Evolutionary conservation across 2,888 invertebrate genomes (phyloP).

Genomic region (Oligia fasciuncula): DNA sequence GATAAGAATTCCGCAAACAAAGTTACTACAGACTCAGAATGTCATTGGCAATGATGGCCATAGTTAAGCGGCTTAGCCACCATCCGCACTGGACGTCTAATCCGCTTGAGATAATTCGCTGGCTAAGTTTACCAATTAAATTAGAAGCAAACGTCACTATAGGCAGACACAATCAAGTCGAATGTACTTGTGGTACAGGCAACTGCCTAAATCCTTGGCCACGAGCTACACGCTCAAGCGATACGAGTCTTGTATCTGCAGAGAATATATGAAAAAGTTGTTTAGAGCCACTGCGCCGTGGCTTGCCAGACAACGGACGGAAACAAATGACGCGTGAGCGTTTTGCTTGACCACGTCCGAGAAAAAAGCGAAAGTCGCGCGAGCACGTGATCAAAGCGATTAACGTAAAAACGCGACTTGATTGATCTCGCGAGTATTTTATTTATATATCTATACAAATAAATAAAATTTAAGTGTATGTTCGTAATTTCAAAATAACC

Average conservation of each 20-base stretch:
- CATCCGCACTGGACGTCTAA: background rate
- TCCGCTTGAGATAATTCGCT: background rate
- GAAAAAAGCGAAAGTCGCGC: background rate
- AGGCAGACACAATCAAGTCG: background rate
- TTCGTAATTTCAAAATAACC: too few relatives aligned
- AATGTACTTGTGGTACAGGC: background rate
- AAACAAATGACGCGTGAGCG: background rate
- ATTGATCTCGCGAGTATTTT: background rate
- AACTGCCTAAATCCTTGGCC: background rate
- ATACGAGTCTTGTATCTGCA: background rate
- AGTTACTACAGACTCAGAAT: background rate
- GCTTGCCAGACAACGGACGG: background rate
- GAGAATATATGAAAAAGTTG: background rate
- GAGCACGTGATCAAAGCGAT: background rate
- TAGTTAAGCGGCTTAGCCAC: background rate
- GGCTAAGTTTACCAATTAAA: background rate
- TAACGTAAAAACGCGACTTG: background rate
- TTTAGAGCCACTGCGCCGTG: too few relatives aligned
- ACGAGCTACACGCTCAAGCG: background rate
- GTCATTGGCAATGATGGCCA: background rate
- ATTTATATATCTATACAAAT: background rate
- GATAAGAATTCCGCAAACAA: background rate
- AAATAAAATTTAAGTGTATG: too few relatives aligned
- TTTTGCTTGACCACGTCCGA: background rate
- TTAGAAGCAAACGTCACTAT: background rate